Evolutionary conservation across 2,113 vertebrate species (phyloP).

Genomic region (Sylvietta virens): DNA sequence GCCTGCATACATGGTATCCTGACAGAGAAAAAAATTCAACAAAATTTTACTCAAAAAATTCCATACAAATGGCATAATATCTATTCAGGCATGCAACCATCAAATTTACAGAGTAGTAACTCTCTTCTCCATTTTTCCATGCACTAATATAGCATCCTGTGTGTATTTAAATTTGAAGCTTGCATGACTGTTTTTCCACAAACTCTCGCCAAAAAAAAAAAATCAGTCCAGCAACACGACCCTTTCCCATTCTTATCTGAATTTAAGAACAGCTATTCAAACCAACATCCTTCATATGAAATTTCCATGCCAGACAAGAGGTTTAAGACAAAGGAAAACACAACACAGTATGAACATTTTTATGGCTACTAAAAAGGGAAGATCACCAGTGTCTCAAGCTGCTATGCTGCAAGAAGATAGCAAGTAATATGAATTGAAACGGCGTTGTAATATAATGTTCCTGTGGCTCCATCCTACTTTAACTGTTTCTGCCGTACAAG

Average conservation of each 20-base stretch:
- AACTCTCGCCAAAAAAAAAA: neutral
- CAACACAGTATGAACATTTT: neutral
- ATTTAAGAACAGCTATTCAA: neutral
- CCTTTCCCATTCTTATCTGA: neutral
- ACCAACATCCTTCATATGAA: neutral
- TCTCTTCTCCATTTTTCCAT: neutral
- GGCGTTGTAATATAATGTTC: neutral
- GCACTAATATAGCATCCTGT: neutral
- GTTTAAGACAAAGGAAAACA: neutral
- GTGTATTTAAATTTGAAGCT: neutral
- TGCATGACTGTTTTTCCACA: neutral
- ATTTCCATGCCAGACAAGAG: neutral
- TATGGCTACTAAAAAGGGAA: neutral
- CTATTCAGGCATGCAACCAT: neutral
- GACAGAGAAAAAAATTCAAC: neutral
- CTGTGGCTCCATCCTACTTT: conserved; percentile 32
- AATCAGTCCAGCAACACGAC: neutral
- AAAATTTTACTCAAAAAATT: neutral
- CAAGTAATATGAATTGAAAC: conserved; percentile 5
- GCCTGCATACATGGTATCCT: neutral
- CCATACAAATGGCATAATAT: neutral
- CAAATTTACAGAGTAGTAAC: neutral
- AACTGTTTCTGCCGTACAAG: conserved; percentile 8
- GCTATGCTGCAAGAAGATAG: neutral
- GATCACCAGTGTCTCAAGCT: neutral